Percentiles rank a stretch among this genome's conserved stretches.
phyloP scores from a whole-genome alignment of 1,140 invertebrate species.

The Hycleus cichorii region DNA sequence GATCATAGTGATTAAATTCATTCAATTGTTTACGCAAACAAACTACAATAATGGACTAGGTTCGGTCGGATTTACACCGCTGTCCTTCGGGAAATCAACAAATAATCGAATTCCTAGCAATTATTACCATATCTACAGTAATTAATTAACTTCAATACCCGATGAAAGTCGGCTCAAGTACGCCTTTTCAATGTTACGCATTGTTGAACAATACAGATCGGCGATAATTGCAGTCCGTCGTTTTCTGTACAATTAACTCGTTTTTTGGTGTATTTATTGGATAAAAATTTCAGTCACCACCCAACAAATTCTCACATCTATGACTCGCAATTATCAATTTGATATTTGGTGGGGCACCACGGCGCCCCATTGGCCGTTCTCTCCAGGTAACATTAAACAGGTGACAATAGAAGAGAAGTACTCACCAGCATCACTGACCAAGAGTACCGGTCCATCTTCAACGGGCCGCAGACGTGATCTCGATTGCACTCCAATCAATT shows the following conservation, averaged over 20 bases:
- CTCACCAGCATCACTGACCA: conserved; percentile 20
- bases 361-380: conserved; percentile 16
- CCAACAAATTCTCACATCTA: neutral
- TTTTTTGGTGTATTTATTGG: neutral
- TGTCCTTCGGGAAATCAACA: too few species aligned
- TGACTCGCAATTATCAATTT: conserved; percentile 18
- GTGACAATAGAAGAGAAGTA: conserved; percentile 15
- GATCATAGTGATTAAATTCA: conserved; percentile 1
- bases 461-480: neutral
- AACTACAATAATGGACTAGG: too few species aligned
- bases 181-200: neutral
- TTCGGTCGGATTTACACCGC: too few species aligned
- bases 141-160: neutral
- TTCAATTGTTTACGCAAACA: conserved; percentile 1
- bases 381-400: conserved; percentile 21
- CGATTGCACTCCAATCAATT: neutral
- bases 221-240: too few species aligned
- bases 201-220: neutral
- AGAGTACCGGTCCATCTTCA: conserved; percentile 23
- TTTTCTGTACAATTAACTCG: too few species aligned
- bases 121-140: neutral
- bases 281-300: neutral
- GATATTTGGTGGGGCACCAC: conserved; percentile 16
- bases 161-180: neutral
- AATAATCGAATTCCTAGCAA: too few species aligned